Evolutionary conservation across 1,140 invertebrate genomes (phyloP), one percentile per base, ranked within the genome.

Genomic region (Bombus waltoni): DNA sequence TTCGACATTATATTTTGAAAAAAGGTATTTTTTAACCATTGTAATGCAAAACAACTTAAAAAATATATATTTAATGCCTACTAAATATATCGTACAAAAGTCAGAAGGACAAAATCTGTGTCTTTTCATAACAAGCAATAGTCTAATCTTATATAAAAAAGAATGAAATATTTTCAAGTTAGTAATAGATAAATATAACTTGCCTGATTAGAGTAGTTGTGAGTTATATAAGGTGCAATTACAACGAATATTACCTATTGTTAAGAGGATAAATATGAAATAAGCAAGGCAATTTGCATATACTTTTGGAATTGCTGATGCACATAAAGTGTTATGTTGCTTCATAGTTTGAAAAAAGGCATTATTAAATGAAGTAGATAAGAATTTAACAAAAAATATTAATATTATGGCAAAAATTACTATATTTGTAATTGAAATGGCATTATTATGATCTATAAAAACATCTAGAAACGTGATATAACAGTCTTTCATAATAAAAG

Each of bases 401-500:
- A 82, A 53, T 81, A 74, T 66, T 87, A 86, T 40, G 22, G 38
- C 62, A 59, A 59, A 85, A 62, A 79, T 81, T 75, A 70, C 79
- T 86, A 76, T 81, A 89, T 87, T 82, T 81, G 22, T 81, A 87
- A 78, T 81, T 75, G 53, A 89, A 88, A 81, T 73, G 75, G 83
- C 85, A 89, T 85, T 85, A 85, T 28, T 74, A 59, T 74, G 62
- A 73, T 75, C 38, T 75, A 89, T 84, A n/a, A 75, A 81, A 89
- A 89, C 66, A 81, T 89, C 38, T 78, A 53, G 84, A 83, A 83
- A 75, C 66, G 88, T 89, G 88, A 89, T 89, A 89, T 57, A 87
- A 80, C 66, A 89, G 88, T 89, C 88, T 89, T 89, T 89, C 88
- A 89, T 84, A 75, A 82, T 86, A 81, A 77, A 28, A 89, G 0